Conservation (phyloP, 2,113 vertebrate species). For the cattle (Bos taurus) region DNA sequence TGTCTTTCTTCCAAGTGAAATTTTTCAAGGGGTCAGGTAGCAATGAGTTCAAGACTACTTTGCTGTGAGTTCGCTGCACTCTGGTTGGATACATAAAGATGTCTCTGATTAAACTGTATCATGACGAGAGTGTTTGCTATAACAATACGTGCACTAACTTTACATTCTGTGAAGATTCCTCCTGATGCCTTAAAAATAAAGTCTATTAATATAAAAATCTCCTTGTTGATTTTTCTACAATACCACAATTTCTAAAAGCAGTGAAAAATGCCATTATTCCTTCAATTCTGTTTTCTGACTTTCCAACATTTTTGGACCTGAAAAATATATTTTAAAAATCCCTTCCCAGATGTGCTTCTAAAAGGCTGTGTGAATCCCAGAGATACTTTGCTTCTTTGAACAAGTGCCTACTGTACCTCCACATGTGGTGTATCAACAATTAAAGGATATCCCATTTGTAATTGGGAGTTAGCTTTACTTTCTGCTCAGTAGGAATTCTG, state of each 20-base stretch:
- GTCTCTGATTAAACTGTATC: not conserved
- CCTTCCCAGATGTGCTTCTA: not conserved
- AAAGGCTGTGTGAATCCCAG: slow-evolving; percentile 21
- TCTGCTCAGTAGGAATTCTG: slow-evolving; percentile 53
- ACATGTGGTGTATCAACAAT: slow-evolving; percentile 57
- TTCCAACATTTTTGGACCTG: not conserved
- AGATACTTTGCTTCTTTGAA: slow-evolving; percentile 43
- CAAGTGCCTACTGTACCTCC: slow-evolving; percentile 40
- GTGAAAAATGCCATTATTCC: not conserved
- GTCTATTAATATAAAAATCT: not conserved
- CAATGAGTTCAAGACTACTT: not conserved
- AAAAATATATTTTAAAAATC: slow-evolving; percentile 33
- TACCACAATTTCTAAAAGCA: not conserved
- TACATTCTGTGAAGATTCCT: not conserved
- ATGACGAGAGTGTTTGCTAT: not conserved
- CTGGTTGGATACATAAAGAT: not conserved
- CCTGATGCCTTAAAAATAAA: not conserved
- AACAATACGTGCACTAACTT: not conserved
- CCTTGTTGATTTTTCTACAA: not conserved
- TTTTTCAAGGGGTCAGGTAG: not conserved
- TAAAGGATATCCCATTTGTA: slow-evolving; percentile 60
- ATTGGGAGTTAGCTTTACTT: slow-evolving; percentile 61
- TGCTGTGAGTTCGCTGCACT: not conserved
- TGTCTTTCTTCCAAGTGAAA: not conserved
- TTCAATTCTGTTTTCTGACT: slow-evolving; percentile 9